Conservation (phyloP, 2,113 vertebrate genomes). For the Orcinus orca region DNA sequence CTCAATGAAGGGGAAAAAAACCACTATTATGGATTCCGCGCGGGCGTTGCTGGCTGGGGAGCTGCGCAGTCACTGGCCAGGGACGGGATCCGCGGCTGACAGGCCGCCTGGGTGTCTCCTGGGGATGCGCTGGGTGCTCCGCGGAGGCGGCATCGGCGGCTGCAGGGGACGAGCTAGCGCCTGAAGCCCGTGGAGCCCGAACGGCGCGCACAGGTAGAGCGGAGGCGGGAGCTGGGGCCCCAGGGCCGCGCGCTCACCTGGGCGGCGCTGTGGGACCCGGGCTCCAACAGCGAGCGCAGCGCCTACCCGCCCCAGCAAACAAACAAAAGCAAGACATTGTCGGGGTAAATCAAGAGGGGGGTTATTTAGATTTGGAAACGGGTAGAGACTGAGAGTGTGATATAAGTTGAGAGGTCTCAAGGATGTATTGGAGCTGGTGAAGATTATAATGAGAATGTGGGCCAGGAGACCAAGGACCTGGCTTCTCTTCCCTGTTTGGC, state of each 20-base stretch:
- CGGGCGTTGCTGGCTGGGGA: background rate
- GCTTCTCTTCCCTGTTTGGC: background rate
- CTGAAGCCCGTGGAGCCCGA: background rate
- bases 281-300: slow-evolving; percentile 31
- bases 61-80: background rate
- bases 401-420: background rate
- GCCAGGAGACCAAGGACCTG: background rate
- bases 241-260: slow-evolving; percentile 88
- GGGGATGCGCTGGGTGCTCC: slow-evolving; percentile 35
- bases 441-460: background rate
- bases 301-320: background rate
- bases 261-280: slow-evolving; percentile 86
- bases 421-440: background rate
- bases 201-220: slow-evolving; percentile 4
- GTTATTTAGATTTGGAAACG: background rate
- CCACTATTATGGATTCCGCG: background rate
- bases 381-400: background rate
- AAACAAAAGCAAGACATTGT: background rate
- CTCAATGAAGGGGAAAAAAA: background rate
- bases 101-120: slow-evolving; percentile 3
- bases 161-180: slow-evolving; percentile 36
- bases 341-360: too few relatives aligned
- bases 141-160: slow-evolving; percentile 12
- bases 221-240: background rate
- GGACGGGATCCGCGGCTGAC: background rate